Base-by-base conservation (phyloP, 2,113 vertebrate species). In the Hirundichthys speculiger region DNA sequence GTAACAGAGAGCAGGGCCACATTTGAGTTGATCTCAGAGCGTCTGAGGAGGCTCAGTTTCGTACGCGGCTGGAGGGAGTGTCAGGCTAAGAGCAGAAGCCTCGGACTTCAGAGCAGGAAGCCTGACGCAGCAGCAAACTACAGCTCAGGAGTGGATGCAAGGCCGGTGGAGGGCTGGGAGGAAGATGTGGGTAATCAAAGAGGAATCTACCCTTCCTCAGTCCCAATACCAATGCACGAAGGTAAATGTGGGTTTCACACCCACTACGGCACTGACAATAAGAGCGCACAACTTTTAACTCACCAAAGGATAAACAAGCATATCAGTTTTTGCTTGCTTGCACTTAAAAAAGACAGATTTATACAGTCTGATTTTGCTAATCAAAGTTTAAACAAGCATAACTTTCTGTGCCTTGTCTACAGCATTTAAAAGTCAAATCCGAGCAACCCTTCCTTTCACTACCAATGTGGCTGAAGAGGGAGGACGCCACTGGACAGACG, bases 41-140 rank as follows among this genome's bases (percentile, higher is more conserved):
- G 94, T 73, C 92, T 98, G 82, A 93, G 93, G 85, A 92, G 93
- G 85, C 87, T 96, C 83, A 94, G 93, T 61, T 91, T 96, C 62
- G 77, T 79, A 82, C 94, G 94, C 88, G 93, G 94, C 74, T 96
- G 95, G 95, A 92, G 94, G 88, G 94, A 97, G 89, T 95, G 94
- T 83, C 90, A 88, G 81, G 91, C 94, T 85, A 94, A 97, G 88
- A 94, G 95, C 81, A 95, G 93, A 91, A 94, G 93, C 25, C 94
- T 96, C 77, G 94, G 95, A 84, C 93, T 95, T 46, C 93, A 95
- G 86, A 92, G 93, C 84, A 93, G 94, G 85, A 94, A 89, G 83
- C 53, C 75, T 69, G 83, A 84, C 12, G 62, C 82, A 48, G 73
- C 69, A 38, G 91, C 92, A 80, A 91, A 90, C 90, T 94, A 94